These are phyloP conservation scores for Embidobia sp. DNA, from an alignment of 2,888 invertebrate species.

Conservation along the genomic window DNA sequence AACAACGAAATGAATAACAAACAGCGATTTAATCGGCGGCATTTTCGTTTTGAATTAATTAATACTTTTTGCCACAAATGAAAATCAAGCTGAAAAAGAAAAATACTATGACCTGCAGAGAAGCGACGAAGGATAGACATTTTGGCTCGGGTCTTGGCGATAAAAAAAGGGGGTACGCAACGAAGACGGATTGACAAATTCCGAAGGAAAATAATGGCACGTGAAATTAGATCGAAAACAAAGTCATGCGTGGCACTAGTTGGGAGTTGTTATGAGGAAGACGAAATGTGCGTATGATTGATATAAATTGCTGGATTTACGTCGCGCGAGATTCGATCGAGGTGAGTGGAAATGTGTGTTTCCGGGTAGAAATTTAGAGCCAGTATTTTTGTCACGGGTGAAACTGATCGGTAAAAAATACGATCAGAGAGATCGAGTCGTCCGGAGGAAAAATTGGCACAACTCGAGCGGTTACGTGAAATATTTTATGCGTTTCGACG, in stretches of 20 bases:
- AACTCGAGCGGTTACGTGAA: constrained; percentile 25
- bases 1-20: too few relatives aligned
- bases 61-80: background rate
- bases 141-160: constrained; percentile 12
- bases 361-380: constrained; percentile 35
- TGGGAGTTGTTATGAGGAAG: constrained; percentile 34
- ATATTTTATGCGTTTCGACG: constrained; percentile 24
- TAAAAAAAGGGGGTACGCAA: constrained; percentile 19
- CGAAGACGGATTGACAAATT: constrained; percentile 41
- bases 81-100: too few relatives aligned
- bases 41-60: too few relatives aligned
- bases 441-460: constrained; percentile 19
- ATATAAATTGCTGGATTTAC: constrained; percentile 57
- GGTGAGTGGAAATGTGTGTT: constrained; percentile 55
- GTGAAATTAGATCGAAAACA: constrained; percentile 47
- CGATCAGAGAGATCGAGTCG: constrained; percentile 19
- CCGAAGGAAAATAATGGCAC: constrained; percentile 38
- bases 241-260: constrained; percentile 23
- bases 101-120: background rate
- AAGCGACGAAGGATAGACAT: constrained; percentile 22
- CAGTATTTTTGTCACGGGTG: constrained; percentile 26
- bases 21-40: too few relatives aligned
- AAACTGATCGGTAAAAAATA: constrained; percentile 44
- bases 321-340: constrained; percentile 33
- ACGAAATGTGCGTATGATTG: constrained; percentile 55